These are phyloP conservation scores for Andinoacara biseriatus DNA, from an alignment of 2,113 vertebrate species.

Conservation along the genomic window DNA sequence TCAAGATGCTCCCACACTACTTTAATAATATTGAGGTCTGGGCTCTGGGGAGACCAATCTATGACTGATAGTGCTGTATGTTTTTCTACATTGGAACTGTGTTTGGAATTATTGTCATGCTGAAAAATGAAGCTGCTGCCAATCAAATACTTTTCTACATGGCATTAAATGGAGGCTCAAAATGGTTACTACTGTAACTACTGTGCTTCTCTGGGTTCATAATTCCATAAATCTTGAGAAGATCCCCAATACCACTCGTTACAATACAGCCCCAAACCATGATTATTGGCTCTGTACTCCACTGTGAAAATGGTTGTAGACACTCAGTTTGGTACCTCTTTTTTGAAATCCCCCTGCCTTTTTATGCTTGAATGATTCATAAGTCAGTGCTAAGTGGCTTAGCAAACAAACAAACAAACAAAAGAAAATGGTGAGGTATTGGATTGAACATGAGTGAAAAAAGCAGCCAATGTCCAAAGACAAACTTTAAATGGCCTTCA, in stretches of 20 bases:
- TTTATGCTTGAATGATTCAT: too few species aligned
- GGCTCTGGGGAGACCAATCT: too few species aligned
- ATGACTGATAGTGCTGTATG: too few species aligned
- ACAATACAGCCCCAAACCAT: too few species aligned
- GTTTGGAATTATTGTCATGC: background rate
- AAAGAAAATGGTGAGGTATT: background rate
- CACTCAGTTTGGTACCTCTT: background rate
- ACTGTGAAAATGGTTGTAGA: too few species aligned
- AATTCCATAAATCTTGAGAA: background rate
- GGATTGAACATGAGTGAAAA: background rate
- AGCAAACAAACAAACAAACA: background rate
- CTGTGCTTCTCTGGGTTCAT: background rate
- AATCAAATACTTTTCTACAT: background rate
- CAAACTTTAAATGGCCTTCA: background rate
- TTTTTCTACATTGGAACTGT: background rate
- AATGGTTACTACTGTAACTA: background rate
- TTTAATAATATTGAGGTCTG: background rate
- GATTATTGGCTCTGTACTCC: too few species aligned
- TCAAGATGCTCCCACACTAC: background rate
- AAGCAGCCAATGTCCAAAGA: background rate
- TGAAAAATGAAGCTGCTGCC: background rate
- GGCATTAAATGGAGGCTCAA: background rate
- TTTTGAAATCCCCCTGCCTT: background rate
- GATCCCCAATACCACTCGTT: background rate
- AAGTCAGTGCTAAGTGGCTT: background rate